phyloP scores from a whole-genome alignment of 1,140 invertebrate genomes.

The Phocides pigmalion region DNA sequence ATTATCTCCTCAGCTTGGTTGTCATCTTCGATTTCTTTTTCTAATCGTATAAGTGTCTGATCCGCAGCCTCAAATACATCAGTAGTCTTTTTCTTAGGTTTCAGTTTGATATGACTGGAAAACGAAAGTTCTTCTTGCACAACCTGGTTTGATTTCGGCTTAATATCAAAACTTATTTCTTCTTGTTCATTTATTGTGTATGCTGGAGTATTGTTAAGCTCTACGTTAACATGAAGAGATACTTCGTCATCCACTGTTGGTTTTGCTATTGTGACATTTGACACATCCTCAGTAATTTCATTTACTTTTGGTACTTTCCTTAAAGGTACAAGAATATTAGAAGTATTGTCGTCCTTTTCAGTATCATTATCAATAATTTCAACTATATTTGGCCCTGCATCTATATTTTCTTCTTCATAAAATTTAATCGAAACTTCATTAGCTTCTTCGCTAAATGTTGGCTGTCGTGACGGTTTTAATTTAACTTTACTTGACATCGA shows the following conservation, averaged over 20 bases:
- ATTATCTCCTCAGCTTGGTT: conserved; percentile 73
- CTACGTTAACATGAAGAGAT: conserved; percentile 81
- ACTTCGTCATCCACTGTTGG: conserved; percentile 69
- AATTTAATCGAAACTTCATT: conserved; percentile 89
- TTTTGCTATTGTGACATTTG: conserved; percentile 55
- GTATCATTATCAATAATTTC: conserved; percentile 89
- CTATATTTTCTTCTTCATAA: conserved; percentile 86
- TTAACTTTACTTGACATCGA: conserved; percentile 92
- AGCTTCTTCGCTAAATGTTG: conserved; percentile 89
- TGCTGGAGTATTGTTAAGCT: conserved; percentile 81
- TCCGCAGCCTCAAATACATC: conserved; percentile 88
- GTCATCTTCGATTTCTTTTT: conserved; percentile 87
- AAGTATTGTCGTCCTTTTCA: conserved; percentile 82
- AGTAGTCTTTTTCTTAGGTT: conserved; percentile 84
- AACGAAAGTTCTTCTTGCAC: conserved; percentile 92
- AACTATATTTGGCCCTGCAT: conserved; percentile 84
- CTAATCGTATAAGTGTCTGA: conserved; percentile 88
- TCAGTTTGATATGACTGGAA: conserved; percentile 89
- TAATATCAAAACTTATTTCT: conserved; percentile 85
- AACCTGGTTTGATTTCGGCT: conserved; percentile 76
- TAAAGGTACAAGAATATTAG: conserved; percentile 59
- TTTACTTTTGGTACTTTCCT: conserved; percentile 53
- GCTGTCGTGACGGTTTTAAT: conserved; percentile 88
- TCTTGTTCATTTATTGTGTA: conserved; percentile 80
- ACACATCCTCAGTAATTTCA: conserved; percentile 51